A percentile compares a stretch with the other conserved stretches of the same genome.
phyloP scores from a whole-genome alignment of 2,113 vertebrate genomes.

The Sinocyclocheilus maitianheensis region DNA sequence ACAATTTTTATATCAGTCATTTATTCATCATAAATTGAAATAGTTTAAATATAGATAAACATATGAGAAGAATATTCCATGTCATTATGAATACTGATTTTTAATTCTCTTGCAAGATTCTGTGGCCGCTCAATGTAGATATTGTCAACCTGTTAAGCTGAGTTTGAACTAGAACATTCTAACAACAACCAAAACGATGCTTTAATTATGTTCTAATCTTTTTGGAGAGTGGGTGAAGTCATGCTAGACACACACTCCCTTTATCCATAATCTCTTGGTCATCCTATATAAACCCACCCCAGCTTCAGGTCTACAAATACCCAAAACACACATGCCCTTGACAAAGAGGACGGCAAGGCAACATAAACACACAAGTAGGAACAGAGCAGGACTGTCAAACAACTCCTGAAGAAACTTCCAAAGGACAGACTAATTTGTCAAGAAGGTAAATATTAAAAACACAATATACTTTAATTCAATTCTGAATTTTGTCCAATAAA shows the following conservation, averaged over 20 bases:
- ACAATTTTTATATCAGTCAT: not conserved
- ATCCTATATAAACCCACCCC: constrained; percentile 80
- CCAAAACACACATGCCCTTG: constrained; percentile 30
- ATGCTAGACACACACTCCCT: constrained; percentile 54
- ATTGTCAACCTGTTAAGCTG: constrained; percentile 42
- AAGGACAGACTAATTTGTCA: not conserved
- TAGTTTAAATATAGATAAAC: not conserved
- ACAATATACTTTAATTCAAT: not conserved
- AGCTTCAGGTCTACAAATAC: constrained; percentile 74
- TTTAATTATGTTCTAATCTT: constrained; percentile 57
- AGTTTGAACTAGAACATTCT: constrained; percentile 30
- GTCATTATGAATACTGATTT: not conserved
- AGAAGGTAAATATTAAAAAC: constrained; percentile 5
- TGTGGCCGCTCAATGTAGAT: not conserved
- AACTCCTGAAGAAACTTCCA: constrained; percentile 18
- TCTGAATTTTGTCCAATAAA: not conserved
- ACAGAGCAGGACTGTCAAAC: not conserved
- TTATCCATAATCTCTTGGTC: constrained; percentile 70
- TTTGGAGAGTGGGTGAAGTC: constrained; percentile 49
- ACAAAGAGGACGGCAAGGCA: constrained; percentile 55
- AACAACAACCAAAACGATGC: constrained; percentile 41
- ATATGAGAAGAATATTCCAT: not conserved
- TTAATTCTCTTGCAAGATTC: not conserved
- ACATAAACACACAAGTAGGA: constrained; percentile 15
- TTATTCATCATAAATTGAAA: no score